These are phyloP conservation scores for Halcyon badia DNA, from an alignment of 2,797 vertebrate genomes.

Conservation along the genomic window DNA sequence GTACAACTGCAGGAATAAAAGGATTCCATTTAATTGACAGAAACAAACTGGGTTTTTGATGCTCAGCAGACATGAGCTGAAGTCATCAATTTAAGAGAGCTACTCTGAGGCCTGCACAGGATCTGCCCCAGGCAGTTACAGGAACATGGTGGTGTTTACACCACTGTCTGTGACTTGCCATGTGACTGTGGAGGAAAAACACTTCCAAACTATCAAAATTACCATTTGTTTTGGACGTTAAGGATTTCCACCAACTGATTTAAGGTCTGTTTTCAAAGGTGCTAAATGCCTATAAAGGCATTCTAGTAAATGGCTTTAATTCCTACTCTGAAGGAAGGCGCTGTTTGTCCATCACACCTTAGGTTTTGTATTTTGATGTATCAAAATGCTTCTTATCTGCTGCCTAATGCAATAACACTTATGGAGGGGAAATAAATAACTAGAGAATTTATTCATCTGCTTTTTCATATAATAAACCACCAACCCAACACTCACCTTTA, in stretches of 20 bases:
- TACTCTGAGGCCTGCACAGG: not conserved
- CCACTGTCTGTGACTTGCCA: not conserved
- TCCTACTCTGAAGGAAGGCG: not conserved
- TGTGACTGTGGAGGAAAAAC: not conserved
- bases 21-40: not conserved
- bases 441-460: not conserved
- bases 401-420: not conserved
- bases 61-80: not conserved
- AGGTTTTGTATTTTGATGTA: not conserved
- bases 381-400: not conserved
- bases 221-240: not conserved
- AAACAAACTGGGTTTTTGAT: not conserved
- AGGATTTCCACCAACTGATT: not conserved
- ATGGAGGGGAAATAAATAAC: not conserved
- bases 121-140: not conserved
- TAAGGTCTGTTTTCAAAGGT: not conserved
- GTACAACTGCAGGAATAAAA: not conserved
- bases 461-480: not conserved
- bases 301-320: not conserved
- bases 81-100: not conserved
- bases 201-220: not conserved
- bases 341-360: not conserved
- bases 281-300: not conserved
- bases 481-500: not conserved
- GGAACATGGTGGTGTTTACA: not conserved